Conservation (phyloP, 1,140 invertebrate species). For the Drosophila arizonae region DNA sequence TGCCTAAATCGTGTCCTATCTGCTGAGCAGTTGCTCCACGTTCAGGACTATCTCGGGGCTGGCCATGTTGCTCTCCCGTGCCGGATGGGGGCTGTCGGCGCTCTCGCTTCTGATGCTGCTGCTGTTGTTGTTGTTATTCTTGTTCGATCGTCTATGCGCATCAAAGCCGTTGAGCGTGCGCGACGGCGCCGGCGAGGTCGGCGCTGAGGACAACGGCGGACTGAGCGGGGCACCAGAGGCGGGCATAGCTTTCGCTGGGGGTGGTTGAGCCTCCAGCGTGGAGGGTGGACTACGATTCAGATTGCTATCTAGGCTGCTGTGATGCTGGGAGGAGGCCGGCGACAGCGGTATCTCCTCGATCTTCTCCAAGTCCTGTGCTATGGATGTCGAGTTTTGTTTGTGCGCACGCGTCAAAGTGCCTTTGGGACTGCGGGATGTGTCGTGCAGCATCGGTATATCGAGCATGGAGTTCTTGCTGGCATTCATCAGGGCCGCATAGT, state of each 20-base stretch:
- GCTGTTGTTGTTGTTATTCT: slow-evolving; percentile 39
- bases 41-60: slow-evolving; percentile 69
- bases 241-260: slow-evolving; percentile 38
- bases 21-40: slow-evolving; percentile 73
- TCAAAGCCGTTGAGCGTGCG: slow-evolving; percentile 63
- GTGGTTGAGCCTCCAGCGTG: slow-evolving; percentile 71
- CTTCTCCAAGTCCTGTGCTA: slow-evolving; percentile 87
- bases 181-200: slow-evolving; percentile 73
- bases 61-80: slow-evolving; percentile 25
- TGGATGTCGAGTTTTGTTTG: slow-evolving; percentile 89
- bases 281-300: slow-evolving; percentile 80
- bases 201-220: slow-evolving; percentile 67
- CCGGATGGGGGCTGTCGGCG: slow-evolving; percentile 28
- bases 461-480: slow-evolving; percentile 68
- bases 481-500: slow-evolving; percentile 59
- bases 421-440: slow-evolving; percentile 75
- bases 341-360: slow-evolving; percentile 87
- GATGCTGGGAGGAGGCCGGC: slow-evolving; percentile 77
- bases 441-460: slow-evolving; percentile 73
- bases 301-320: slow-evolving; percentile 79
- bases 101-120: slow-evolving; percentile 16
- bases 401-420: slow-evolving; percentile 83
- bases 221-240: slow-evolving; percentile 29
- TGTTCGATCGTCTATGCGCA: slow-evolving; percentile 41
- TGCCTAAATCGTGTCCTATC: slow-evolving; percentile 81